Percentiles rank a stretch among this genome's conserved stretches.
phyloP scores from a whole-genome alignment of 2,888 invertebrate species.

The Mantis religiosa region DNA sequence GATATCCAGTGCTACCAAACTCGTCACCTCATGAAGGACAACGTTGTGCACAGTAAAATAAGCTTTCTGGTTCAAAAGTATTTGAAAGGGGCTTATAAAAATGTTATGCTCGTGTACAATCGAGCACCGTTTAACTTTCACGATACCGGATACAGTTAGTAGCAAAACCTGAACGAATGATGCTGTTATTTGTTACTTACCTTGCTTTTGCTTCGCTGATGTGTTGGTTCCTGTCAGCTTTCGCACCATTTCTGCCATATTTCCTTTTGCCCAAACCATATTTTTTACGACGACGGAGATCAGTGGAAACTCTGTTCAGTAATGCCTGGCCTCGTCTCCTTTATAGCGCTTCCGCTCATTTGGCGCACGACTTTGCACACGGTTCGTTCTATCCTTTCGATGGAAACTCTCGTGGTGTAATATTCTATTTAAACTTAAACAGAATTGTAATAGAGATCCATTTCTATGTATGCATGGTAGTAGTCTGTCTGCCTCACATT shows the following conservation, averaged over 20 bases:
- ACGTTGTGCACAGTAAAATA: neutral
- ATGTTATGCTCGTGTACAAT: too few relatives aligned
- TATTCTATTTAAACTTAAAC: too few relatives aligned
- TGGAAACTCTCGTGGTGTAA: too few relatives aligned
- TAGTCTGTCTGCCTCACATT: too few relatives aligned
- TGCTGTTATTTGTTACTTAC: neutral
- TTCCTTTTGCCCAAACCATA: neutral
- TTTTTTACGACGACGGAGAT: neutral
- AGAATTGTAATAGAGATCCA: too few relatives aligned
- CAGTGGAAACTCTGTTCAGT: too few relatives aligned
- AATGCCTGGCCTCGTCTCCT: neutral
- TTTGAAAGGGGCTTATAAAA: too few relatives aligned
- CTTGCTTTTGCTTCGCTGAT: neutral
- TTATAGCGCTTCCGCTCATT: neutral
- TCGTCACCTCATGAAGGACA: neutral
- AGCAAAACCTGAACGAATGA: neutral
- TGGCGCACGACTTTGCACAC: neutral
- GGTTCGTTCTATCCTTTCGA: neutral
- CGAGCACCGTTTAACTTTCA: too few relatives aligned
- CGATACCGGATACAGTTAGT: neutral
- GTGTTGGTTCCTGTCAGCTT: neutral
- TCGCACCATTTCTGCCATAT: neutral
- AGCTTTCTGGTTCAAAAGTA: too few relatives aligned
- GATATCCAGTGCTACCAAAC: neutral
- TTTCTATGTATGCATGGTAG: too few relatives aligned